Percentiles rank a stretch among this genome's conserved stretches.
These are phyloP conservation scores for Chrysolina oricalcia DNA, from an alignment of 2,888 invertebrate genomes.

Conservation along the genomic window DNA sequence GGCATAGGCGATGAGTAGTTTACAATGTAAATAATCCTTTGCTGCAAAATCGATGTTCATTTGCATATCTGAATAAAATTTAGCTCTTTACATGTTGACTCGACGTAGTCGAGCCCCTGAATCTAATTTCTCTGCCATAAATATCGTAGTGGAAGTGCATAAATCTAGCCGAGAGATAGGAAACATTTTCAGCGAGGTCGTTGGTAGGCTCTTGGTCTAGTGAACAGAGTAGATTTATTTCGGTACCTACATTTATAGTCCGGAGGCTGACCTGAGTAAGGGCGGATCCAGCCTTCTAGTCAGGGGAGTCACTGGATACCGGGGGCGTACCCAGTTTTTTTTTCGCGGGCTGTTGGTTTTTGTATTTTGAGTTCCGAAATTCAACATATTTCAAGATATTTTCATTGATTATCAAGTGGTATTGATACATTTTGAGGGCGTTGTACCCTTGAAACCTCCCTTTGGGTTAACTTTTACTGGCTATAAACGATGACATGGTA, in stretches of 20 bases:
- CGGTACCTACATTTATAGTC: slow-evolving; percentile 45
- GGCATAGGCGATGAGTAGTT: slow-evolving; percentile 30
- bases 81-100: slow-evolving; percentile 47
- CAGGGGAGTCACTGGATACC: too few relatives aligned
- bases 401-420: too few relatives aligned
- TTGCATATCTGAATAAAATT: slow-evolving; percentile 48
- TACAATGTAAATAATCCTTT: slow-evolving; percentile 42
- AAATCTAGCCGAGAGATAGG: slow-evolving; percentile 53
- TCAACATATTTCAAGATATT: too few relatives aligned
- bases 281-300: too few relatives aligned
- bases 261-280: slow-evolving; percentile 51
- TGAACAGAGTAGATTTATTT: slow-evolving; percentile 51
- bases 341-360: too few relatives aligned
- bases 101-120: slow-evolving; percentile 37
- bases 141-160: slow-evolving; percentile 53
- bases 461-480: too few relatives aligned
- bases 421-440: too few relatives aligned
- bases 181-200: slow-evolving; percentile 54
- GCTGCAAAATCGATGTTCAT: slow-evolving; percentile 36
- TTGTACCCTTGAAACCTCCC: too few relatives aligned
- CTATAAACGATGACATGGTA: too few relatives aligned
- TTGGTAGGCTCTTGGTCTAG: slow-evolving; percentile 43
- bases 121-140: slow-evolving; percentile 52
- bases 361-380: too few relatives aligned
- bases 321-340: too few relatives aligned